Evolutionary conservation across 2,113 vertebrate species (phyloP).

Genomic region (Ciconia stormi): DNA sequence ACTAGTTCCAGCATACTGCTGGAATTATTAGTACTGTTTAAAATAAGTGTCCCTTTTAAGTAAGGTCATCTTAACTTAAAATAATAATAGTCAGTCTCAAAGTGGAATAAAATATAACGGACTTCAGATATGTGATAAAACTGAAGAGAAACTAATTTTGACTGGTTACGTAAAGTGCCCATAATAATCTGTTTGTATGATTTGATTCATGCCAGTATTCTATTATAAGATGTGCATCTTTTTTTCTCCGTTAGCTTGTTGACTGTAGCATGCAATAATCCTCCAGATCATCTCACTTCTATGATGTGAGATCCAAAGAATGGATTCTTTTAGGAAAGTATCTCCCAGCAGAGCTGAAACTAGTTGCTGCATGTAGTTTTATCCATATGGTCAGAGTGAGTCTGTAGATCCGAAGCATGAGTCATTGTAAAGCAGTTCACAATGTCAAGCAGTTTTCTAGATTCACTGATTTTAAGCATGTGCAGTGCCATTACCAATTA

Average conservation of each 20-base stretch:
- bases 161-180: constrained; percentile 23
- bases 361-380: neutral
- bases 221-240: constrained; percentile 13
- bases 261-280: constrained; percentile 10
- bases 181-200: constrained; percentile 26
- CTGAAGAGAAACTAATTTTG: constrained; percentile 22
- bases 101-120: neutral
- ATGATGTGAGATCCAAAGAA: constrained; percentile 16
- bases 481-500: neutral
- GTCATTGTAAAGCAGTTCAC: constrained; percentile 22
- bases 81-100: neutral
- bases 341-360: neutral
- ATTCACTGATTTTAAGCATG: neutral
- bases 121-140: neutral
- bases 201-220: constrained; percentile 9
- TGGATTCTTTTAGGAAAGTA: neutral
- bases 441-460: neutral
- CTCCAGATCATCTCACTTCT: constrained; percentile 26
- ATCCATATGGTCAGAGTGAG: neutral
- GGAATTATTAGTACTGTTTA: neutral
- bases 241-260: neutral
- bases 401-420: constrained; percentile 30
- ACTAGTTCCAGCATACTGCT: neutral
- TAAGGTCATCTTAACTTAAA: neutral
- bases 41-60: neutral